These are phyloP conservation scores for Punctoribates punctum DNA, from an alignment of 2,888 invertebrate genomes.

Conservation along the genomic window DNA sequence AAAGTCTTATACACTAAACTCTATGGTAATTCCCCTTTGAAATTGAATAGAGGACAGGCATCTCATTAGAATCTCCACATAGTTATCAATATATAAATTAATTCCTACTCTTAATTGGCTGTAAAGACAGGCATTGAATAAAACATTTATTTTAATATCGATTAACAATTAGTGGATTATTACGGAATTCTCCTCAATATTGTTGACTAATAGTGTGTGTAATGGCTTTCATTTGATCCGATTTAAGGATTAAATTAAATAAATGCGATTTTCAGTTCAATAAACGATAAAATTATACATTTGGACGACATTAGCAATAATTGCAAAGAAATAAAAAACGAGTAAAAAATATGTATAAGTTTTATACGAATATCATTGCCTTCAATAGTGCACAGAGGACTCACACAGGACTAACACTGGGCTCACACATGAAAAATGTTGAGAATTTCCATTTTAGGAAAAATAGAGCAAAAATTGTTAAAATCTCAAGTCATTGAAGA, in stretches of 20 bases:
- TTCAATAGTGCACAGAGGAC: background rate
- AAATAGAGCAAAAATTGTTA: background rate
- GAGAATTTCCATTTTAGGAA: background rate
- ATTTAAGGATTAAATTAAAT: slow-evolving; percentile 1
- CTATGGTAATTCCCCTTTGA: no score
- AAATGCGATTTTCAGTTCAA: background rate
- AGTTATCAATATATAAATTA: no score
- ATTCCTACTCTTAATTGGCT: no score
- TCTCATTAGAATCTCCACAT: no score
- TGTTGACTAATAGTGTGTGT: no score
- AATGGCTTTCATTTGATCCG: background rate
- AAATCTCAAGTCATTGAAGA: background rate
- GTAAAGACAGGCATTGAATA: no score
- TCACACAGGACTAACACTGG: no score
- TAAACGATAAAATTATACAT: slow-evolving; percentile 12
- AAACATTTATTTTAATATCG: no score
- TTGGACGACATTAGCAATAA: background rate
- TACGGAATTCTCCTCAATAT: no score
- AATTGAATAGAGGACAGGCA: no score
- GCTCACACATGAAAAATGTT: background rate
- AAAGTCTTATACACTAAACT: no score
- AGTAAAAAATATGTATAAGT: background rate
- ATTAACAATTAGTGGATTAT: no score
- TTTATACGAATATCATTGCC: background rate
- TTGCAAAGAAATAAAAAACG: background rate